These are phyloP conservation scores for Heterodera filipjevi DNA, from an alignment of 2,888 invertebrate genomes.

Conservation along the genomic window DNA sequence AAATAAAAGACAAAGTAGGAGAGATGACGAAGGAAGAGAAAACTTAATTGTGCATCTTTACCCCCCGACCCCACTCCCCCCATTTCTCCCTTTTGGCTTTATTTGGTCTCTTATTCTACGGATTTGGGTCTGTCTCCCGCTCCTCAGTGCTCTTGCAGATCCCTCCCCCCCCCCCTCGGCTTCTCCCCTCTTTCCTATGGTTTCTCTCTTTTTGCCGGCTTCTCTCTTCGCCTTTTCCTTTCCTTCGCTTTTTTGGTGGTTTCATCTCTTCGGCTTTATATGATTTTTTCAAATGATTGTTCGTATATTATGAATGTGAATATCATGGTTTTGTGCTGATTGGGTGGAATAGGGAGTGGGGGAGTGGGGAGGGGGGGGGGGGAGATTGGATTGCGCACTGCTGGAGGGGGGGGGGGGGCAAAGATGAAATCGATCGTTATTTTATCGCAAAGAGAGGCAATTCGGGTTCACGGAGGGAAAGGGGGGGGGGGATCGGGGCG, in stretches of 20 bases:
- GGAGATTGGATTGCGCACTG: background rate
- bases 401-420: background rate
- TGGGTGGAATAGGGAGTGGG: background rate
- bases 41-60: background rate
- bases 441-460: slow-evolving; percentile 5
- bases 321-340: background rate
- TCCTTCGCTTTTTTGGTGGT: background rate
- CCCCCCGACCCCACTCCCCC: background rate
- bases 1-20: background rate
- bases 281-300: background rate
- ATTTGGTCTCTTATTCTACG: too few relatives aligned
- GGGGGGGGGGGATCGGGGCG: slow-evolving; percentile 7
- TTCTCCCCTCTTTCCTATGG: background rate
- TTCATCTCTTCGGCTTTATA: background rate
- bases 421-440: background rate
- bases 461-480: background rate
- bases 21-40: too few relatives aligned
- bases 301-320: background rate
- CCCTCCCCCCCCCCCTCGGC: background rate
- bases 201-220: background rate
- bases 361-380: background rate
- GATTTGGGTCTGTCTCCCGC: too few relatives aligned
- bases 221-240: background rate
- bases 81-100: background rate
- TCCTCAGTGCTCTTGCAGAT: background rate